Evolutionary conservation across 37 sponge, comb jelly and placozoan genomes (phyloP).

Genomic region (Agelas oroides): DNA sequence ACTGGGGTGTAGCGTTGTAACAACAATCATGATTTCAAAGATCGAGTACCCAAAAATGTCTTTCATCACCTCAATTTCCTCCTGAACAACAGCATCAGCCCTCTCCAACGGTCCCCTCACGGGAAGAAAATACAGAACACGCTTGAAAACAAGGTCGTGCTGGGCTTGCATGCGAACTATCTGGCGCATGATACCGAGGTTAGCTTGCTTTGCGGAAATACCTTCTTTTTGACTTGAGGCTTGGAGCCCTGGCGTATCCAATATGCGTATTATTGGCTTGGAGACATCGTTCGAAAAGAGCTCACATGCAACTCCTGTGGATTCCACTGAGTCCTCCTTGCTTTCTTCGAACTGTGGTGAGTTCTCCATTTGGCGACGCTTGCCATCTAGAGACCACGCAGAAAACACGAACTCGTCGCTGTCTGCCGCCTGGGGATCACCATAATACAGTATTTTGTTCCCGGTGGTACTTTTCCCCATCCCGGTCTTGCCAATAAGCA

Average conservation of each 20-base stretch:
- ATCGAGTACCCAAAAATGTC: constrained; percentile 27
- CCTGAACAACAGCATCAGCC: not conserved
- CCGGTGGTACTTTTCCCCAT: constrained; percentile 59
- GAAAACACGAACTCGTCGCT: not conserved
- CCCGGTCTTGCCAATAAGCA: constrained; percentile 46
- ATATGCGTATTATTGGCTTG: no score
- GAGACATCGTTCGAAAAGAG: constrained; percentile 20
- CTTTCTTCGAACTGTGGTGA: no score
- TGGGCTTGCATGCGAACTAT: constrained; percentile 27
- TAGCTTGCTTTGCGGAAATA: not conserved
- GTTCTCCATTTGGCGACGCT: no score
- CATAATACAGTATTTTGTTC: constrained; percentile 35
- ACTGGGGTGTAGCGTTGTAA: constrained; percentile 5
- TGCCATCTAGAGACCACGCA: no score
- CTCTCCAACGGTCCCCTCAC: constrained; percentile 16
- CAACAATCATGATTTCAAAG: constrained; percentile 49
- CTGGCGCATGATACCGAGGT: constrained; percentile 23
- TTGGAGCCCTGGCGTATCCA: not conserved
- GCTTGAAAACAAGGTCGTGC: constrained; percentile 3
- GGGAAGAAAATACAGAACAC: constrained; percentile 47
- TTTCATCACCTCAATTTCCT: constrained; percentile 10
- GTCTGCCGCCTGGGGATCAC: not conserved
- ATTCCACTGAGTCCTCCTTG: no score
- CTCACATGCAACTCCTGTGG: constrained; percentile 3
- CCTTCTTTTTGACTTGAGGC: not conserved